Conservation (phyloP, 2,113 vertebrate species). For the Carollia perspicillata region DNA sequence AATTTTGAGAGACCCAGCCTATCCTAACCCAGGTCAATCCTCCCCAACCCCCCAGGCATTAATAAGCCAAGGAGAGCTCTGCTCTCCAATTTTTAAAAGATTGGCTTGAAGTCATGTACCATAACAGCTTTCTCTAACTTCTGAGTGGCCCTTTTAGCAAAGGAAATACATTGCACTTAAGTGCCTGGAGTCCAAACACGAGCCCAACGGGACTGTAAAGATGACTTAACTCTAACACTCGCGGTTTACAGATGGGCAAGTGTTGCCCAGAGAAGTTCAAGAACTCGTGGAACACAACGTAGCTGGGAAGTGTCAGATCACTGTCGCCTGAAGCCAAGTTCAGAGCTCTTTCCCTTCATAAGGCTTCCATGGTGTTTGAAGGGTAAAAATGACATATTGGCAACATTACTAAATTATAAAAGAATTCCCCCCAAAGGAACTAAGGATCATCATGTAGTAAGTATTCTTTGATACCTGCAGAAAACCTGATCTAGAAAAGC, state of each 20-base stretch:
- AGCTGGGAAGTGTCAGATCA: not conserved
- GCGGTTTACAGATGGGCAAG: not conserved
- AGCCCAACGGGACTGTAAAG: not conserved
- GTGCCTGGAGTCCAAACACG: constrained; percentile 13
- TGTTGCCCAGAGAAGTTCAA: not conserved
- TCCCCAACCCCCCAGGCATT: not conserved
- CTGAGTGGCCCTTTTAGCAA: constrained; percentile 22
- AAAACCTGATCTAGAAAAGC: not conserved
- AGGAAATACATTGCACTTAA: not conserved
- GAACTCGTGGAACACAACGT: not conserved
- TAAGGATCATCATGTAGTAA: not conserved
- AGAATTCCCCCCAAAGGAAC: not conserved
- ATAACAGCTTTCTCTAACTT: not conserved
- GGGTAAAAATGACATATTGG: not conserved
- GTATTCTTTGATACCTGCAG: not conserved
- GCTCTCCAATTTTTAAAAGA: constrained; percentile 9
- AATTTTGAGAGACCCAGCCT: constrained; percentile 5
- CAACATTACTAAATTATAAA: not conserved
- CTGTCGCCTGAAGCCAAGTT: not conserved
- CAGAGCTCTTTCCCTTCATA: not conserved
- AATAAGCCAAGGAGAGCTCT: not conserved
- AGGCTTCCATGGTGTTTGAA: not conserved
- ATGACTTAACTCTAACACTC: not conserved
- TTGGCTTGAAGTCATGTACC: not conserved
- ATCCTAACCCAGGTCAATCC: not conserved